A percentile compares a stretch with the other conserved stretches of the same genome.
Evolutionary conservation across 2,113 vertebrate genomes (phyloP).

Genomic region (Trogon melanurus): DNA sequence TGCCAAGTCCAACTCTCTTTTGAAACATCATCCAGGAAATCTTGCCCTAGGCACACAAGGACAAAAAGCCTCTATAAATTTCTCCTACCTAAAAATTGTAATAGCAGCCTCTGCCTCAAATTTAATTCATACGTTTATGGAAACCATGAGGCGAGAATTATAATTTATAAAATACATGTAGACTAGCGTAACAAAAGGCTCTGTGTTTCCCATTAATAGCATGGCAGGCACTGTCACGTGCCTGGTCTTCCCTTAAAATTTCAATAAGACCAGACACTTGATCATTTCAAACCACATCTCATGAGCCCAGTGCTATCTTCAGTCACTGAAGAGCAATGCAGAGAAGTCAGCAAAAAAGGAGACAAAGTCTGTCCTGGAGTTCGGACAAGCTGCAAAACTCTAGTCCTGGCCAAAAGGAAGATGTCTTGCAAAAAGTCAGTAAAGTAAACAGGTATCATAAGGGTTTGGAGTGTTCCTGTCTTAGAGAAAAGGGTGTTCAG

Average conservation of each 20-base stretch:
- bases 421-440: neutral
- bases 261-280: neutral
- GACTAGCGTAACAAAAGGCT: neutral
- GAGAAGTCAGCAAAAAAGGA: neutral
- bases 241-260: neutral
- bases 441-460: neutral
- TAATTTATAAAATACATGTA: neutral
- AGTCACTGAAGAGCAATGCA: neutral
- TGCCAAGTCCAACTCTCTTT: neutral
- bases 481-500: neutral
- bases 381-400: neutral
- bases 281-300: neutral
- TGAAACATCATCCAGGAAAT: constrained; percentile 33
- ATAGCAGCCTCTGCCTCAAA: neutral
- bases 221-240: neutral
- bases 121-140: neutral
- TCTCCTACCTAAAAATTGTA: neutral
- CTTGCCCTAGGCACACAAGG: neutral
- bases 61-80: neutral
- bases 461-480: neutral
- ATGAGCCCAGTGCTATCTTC: neutral
- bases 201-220: neutral
- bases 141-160: neutral
- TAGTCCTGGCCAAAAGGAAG: neutral
- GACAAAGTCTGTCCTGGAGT: neutral